Base-by-base conservation (phyloP, 2,797 vertebrate genomes). In the Lepilemur septentrionalis region DNA sequence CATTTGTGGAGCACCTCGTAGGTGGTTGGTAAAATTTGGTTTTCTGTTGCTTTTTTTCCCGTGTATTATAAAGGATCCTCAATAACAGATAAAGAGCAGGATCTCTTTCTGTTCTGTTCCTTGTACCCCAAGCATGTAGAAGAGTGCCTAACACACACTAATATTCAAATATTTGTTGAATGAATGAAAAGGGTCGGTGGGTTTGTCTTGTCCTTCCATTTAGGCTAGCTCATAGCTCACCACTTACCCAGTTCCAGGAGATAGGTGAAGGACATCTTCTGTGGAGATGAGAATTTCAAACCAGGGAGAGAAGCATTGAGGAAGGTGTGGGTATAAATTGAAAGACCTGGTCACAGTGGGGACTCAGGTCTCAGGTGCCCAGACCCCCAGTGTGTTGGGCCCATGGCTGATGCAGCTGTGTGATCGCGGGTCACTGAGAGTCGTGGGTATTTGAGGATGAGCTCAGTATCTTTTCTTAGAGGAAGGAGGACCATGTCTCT, bases 371-470 rank as follows among this genome's bases (percentile, higher is more conserved):
- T 25, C 15, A 23, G 35, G 35, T 67, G 2, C 78, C 35, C 10
- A 13, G 30, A 15, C 25, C 61, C 46, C 32, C 5, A 0, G 3
- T 17, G 7, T 55, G 22, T 67, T 72, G 52, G 30, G 4, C 3
- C 28, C 0, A 0, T 65, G 14, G 0, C 76, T 9, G 4, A 69
- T 28, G 28, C 25, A 1, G 12, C 28, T 76, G 12, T 22, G 0
- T 30, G 17, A 30, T 69, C 41, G 32, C 0, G 0, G 28, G 5
- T 86, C 18, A 30, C 65, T n/a, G 22, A 38, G 57, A 70, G 18
- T 76, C 35, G 17, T 23, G 46, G 2, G 5, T n/a, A 7, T 30
- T n/a, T 63, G 52, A 90, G 22, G 76, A 23, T 8, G 30, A 50
- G 14, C 5, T 78, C 11, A 7, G 30, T 52, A 14, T 41, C 55